Conservation (phyloP, 2,113 vertebrate species). For the Leptodactylus fuscus region DNA sequence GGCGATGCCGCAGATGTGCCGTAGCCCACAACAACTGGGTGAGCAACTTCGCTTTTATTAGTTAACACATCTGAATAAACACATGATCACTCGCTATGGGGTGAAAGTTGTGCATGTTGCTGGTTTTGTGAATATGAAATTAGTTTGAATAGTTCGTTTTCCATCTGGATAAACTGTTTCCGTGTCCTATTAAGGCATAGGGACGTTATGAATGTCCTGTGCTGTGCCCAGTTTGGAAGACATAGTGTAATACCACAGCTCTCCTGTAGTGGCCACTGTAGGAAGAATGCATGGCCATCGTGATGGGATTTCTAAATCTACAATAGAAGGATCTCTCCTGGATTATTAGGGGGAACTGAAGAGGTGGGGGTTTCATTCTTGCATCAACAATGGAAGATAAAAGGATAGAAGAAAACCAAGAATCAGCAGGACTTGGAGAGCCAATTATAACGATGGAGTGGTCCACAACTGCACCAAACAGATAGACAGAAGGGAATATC, state of each 20-base stretch:
- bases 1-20: background rate
- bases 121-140: background rate
- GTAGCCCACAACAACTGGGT: background rate
- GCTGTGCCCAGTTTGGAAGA: background rate
- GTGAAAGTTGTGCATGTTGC: background rate
- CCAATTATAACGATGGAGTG: no score
- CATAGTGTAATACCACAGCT: background rate
- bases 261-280: background rate
- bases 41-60: background rate
- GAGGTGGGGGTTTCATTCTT: no score
- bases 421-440: no score
- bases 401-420: no score
- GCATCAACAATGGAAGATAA: no score
- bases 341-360: no score
- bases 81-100: background rate
- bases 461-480: no score
- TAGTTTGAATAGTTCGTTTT: background rate
- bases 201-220: no score
- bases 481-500: no score
- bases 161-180: background rate
- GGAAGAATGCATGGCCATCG: background rate
- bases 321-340: no score
- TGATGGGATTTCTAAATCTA: background rate
- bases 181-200: background rate
- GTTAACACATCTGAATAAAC: background rate